A percentile compares a stretch with the other conserved stretches of the same genome.
Evolutionary conservation across 2,888 invertebrate species (phyloP).

Genomic region (Volucella zonaria): DNA sequence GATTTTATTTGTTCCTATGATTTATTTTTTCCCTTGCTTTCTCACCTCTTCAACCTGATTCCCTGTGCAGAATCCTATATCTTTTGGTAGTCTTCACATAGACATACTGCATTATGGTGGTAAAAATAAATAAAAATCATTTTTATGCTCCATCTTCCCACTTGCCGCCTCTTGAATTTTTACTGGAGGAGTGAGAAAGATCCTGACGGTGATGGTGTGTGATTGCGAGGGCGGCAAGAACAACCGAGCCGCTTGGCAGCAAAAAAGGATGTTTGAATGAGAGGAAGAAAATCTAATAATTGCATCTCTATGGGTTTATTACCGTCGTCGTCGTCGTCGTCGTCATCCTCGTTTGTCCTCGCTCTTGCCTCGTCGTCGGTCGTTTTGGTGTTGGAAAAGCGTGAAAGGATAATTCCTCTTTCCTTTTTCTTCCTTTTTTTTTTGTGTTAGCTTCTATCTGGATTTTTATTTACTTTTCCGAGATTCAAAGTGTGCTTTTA

Average conservation of each 20-base stretch:
- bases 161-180: constrained; percentile 18
- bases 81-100: constrained; percentile 22
- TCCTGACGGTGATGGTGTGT: constrained; percentile 39
- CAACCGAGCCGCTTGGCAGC: constrained; percentile 17
- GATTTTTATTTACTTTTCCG: constrained; percentile 66
- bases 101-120: constrained; percentile 43
- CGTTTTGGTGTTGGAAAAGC: constrained; percentile 47
- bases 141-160: constrained; percentile 50
- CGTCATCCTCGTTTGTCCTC: constrained; percentile 22
- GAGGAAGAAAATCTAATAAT: constrained; percentile 77
- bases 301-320: constrained; percentile 77
- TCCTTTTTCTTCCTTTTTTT: constrained; percentile 2
- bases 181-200: constrained; percentile 31
- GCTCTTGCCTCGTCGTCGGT: constrained; percentile 20
- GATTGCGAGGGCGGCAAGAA: constrained; percentile 43
- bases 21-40: constrained; percentile 53
- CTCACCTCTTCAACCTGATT: constrained; percentile 36
- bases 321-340: constrained; percentile 70
- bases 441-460: constrained; percentile 28
- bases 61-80: constrained; percentile 11
- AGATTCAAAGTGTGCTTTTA: constrained; percentile 48
- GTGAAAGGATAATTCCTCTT: constrained; percentile 70
- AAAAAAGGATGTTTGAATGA: constrained; percentile 49
- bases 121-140: constrained; percentile 63
- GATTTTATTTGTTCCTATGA: constrained; percentile 75